Conservation (phyloP, 2,888 invertebrate species). For the Piscicola geometra region DNA sequence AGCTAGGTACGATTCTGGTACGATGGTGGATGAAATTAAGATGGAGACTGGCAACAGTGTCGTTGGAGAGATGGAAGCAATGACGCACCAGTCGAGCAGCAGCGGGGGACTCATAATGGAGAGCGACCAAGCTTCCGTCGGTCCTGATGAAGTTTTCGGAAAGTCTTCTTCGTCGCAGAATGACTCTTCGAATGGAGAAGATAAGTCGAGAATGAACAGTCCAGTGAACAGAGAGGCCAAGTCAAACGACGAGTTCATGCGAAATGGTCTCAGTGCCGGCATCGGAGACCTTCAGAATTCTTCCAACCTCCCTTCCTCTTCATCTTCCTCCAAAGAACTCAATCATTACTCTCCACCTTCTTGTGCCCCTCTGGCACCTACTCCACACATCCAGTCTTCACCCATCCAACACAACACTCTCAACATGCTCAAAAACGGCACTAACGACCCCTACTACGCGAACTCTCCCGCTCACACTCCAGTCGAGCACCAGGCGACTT, state of each 20-base stretch:
- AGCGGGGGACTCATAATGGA: slow-evolving; percentile 16
- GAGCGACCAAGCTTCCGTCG: slow-evolving; percentile 15
- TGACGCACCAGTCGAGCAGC: slow-evolving; percentile 19
- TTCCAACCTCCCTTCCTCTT: not conserved
- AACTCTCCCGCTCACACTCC: slow-evolving; percentile 12
- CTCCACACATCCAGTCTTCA: not conserved
- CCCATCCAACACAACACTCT: slow-evolving; percentile 3
- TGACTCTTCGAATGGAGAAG: slow-evolving; percentile 13
- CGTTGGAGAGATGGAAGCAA: not conserved
- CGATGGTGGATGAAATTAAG: slow-evolving; percentile 13
- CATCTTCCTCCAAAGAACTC: slow-evolving; percentile 18
- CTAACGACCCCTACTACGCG: not conserved
- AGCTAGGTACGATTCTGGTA: slow-evolving; percentile 28
- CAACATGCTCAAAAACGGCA: not conserved
- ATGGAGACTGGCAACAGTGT: slow-evolving; percentile 9
- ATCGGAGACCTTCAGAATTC: not conserved
- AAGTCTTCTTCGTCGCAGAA: slow-evolving; percentile 18
- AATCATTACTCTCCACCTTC: slow-evolving; percentile 27
- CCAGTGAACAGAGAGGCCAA: slow-evolving; percentile 8
- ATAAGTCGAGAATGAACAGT: slow-evolving; percentile 26
- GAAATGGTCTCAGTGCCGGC: not conserved
- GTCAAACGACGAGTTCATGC: not conserved
- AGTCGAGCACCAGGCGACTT: not conserved
- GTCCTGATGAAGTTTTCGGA: slow-evolving; percentile 14
- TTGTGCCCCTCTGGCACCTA: not conserved